Conservation (phyloP, 2,113 vertebrate genomes). For the Bungarus multicinctus region DNA sequence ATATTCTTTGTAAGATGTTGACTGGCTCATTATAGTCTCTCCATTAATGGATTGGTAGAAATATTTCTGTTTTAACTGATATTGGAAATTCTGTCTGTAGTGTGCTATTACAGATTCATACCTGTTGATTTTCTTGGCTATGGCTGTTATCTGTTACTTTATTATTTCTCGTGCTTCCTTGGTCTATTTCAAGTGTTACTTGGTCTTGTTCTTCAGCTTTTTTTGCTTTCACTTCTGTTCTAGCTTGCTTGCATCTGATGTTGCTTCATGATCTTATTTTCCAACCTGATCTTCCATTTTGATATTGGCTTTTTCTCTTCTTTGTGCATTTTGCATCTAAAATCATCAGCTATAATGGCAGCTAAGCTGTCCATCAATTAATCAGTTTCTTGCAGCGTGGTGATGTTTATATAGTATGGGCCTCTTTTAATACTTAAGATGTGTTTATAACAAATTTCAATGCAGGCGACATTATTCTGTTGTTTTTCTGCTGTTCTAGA, state of each 20-base stretch:
- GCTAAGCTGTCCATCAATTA: neutral
- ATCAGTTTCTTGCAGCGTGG: neutral
- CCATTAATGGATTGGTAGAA: neutral
- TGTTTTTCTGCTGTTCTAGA: neutral
- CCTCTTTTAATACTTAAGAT: neutral
- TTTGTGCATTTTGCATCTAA: neutral
- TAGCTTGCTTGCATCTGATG: neutral
- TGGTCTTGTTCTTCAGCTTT: neutral
- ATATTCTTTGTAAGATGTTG: neutral
- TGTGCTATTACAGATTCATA: neutral
- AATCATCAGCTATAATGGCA: neutral
- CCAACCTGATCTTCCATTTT: neutral
- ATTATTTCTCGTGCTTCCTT: neutral
- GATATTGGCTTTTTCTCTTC: neutral
- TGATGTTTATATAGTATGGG: neutral
- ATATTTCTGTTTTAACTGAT: neutral
- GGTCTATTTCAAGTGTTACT: neutral
- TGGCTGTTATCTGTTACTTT: neutral
- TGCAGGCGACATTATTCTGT: neutral
- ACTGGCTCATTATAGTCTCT: neutral
- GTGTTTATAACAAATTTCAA: neutral
- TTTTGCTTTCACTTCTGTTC: neutral
- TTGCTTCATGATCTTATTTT: neutral
- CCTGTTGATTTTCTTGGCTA: neutral
- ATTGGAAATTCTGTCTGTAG: neutral